Evolutionary conservation across 2,113 vertebrate genomes (phyloP).

Genomic region (Sylvietta virens): DNA sequence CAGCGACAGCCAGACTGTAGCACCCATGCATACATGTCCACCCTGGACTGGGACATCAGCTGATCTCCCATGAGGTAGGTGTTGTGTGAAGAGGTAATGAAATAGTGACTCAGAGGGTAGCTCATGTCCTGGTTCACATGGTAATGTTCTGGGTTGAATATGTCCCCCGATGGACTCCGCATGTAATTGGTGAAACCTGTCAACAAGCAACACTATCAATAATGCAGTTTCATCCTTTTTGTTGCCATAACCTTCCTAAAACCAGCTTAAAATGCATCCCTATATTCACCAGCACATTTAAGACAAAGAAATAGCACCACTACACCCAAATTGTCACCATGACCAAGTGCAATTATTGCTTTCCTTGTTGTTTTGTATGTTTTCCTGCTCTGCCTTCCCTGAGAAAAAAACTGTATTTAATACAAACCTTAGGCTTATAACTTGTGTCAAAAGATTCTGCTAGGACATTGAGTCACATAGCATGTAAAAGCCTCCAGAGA

Average conservation of each 20-base stretch:
- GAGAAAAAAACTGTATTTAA: background rate
- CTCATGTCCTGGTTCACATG: slow-evolving; percentile 91
- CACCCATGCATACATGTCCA: slow-evolving; percentile 97
- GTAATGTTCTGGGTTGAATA: slow-evolving; percentile 91
- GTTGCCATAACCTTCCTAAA: background rate
- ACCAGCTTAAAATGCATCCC: background rate
- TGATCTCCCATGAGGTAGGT: slow-evolving; percentile 98
- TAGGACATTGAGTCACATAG: background rate
- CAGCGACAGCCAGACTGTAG: slow-evolving; percentile 95
- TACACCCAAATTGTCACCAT: background rate
- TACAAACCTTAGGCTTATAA: background rate
- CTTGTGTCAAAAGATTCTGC: background rate
- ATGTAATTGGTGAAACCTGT: slow-evolving; percentile 95
- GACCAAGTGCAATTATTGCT: background rate
- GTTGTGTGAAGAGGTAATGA: slow-evolving; percentile 97
- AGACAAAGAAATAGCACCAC: background rate
- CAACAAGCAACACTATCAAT: background rate
- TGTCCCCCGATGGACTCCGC: slow-evolving; percentile 89
- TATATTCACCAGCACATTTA: background rate
- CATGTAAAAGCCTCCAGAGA: background rate
- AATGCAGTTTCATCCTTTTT: background rate
- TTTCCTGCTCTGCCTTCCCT: background rate
- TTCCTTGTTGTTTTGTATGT: background rate
- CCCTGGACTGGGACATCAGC: slow-evolving; percentile 95
- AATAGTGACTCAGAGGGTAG: slow-evolving; percentile 88